These are phyloP conservation scores for Hemistola chrysoprasaria DNA, from an alignment of 2,888 invertebrate genomes.

Conservation along the genomic window DNA sequence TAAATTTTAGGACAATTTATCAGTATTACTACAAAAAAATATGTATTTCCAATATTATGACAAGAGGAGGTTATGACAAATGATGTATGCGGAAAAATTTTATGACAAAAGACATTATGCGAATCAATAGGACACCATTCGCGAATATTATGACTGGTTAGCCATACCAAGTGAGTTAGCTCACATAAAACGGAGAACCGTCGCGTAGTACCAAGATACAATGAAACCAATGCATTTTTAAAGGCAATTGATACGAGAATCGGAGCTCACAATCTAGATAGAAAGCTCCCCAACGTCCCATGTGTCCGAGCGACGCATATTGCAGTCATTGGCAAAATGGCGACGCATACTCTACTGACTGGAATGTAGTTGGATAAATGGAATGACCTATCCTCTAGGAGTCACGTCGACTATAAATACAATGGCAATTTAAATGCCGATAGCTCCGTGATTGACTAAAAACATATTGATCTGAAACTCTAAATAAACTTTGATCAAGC, in stretches of 20 bases:
- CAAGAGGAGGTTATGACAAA: no score
- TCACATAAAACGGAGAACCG: no score
- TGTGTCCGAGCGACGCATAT: constrained; percentile 43
- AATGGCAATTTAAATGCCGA: constrained; percentile 5
- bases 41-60: no score
- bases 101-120: no score
- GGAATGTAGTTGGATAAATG: constrained; percentile 11
- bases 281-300: constrained; percentile 44
- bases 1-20: no score
- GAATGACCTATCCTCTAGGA: constrained; percentile 14
- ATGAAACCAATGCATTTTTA: constrained; percentile 39
- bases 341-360: constrained; percentile 18
- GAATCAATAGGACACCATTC: no score
- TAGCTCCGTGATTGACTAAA: neutral
- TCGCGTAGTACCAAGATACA: neutral
- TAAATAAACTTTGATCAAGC: no score
- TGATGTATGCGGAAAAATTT: no score
- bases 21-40: no score
- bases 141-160: no score
- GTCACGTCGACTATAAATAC: constrained; percentile 6
- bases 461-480: no score
- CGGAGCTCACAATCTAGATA: constrained; percentile 44
- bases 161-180: no score
- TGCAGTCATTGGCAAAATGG: constrained; percentile 42
- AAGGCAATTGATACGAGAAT: constrained; percentile 46